These are phyloP conservation scores for Drosophila pectinifera DNA, from an alignment of 1,140 invertebrate genomes.

Conservation along the genomic window DNA sequence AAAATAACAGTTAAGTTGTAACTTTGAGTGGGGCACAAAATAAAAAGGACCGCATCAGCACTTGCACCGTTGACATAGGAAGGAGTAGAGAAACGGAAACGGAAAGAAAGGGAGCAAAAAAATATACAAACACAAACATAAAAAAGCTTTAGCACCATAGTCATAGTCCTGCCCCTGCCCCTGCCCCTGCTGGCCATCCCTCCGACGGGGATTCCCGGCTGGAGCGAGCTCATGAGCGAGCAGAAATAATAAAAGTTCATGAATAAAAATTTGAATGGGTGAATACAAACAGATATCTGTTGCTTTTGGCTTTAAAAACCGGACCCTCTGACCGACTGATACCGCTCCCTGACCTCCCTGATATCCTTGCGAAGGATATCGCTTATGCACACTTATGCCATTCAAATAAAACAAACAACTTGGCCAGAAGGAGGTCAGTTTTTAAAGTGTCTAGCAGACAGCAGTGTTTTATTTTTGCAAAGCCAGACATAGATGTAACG, in stretches of 20 bases:
- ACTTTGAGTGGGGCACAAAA: constrained; percentile 78
- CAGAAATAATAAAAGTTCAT: constrained; percentile 76
- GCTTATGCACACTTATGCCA: constrained; percentile 42
- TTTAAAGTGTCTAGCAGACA: constrained; percentile 1
- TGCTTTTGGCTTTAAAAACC: constrained; percentile 71
- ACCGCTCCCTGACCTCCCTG: constrained; percentile 20
- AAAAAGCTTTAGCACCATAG: constrained; percentile 44
- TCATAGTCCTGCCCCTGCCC: constrained; percentile 6
- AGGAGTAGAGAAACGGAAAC: constrained; percentile 22
- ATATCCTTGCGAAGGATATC: constrained; percentile 19
- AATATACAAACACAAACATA: constrained; percentile 40
- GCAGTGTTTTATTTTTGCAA: neutral
- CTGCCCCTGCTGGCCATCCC: neutral
- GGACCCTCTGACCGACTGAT: constrained; percentile 34
- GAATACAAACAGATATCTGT: constrained; percentile 78
- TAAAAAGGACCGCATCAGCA: constrained; percentile 64
- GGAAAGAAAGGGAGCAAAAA: constrained; percentile 16
- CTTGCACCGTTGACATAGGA: constrained; percentile 44
- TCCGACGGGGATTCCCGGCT: constrained; percentile 33
- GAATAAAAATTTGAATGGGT: constrained; percentile 82
- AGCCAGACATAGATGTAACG: neutral
- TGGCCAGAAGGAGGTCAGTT: constrained; percentile 23
- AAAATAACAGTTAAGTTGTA: constrained; percentile 85
- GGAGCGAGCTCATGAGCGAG: constrained; percentile 57
- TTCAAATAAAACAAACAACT: constrained; percentile 36